Conservation (phyloP, 1,140 invertebrate species). For the Rhizoglyphus robini region DNA sequence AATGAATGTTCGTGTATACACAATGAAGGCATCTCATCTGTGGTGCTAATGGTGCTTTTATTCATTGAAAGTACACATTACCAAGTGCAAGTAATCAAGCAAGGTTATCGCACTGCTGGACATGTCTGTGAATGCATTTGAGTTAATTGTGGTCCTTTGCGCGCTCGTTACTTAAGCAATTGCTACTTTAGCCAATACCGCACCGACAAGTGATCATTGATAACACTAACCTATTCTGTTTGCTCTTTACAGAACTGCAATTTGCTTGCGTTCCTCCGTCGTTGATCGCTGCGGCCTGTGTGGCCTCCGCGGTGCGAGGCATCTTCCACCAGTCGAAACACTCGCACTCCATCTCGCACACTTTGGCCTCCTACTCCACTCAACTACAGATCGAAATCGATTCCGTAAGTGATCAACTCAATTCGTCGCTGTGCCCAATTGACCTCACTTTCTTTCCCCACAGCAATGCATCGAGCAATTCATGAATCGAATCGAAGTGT, state of each 20-base stretch:
- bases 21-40: too few species aligned
- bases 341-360: neutral
- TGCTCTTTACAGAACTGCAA: constrained; percentile 3
- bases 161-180: too few species aligned
- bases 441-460: neutral
- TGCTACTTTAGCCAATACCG: too few species aligned
- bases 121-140: too few species aligned
- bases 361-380: neutral
- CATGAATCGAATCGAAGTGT: constrained; percentile 9
- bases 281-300: constrained; percentile 17
- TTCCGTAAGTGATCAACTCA: constrained; percentile 1
- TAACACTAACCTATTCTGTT: neutral
- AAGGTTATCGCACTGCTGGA: too few species aligned
- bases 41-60: too few species aligned
- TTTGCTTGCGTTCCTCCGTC: constrained; percentile 13
- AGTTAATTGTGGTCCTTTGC: too few species aligned
- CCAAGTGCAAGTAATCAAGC: too few species aligned
- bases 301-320: constrained; percentile 15
- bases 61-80: too few species aligned
- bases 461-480: neutral
- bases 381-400: constrained; percentile 8
- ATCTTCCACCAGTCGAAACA: neutral
- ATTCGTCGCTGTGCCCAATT: neutral
- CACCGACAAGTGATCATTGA: neutral
- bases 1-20: too few species aligned